phyloP scores from a whole-genome alignment of 2,113 vertebrate genomes.

The zebrafish (Danio rerio) region DNA sequence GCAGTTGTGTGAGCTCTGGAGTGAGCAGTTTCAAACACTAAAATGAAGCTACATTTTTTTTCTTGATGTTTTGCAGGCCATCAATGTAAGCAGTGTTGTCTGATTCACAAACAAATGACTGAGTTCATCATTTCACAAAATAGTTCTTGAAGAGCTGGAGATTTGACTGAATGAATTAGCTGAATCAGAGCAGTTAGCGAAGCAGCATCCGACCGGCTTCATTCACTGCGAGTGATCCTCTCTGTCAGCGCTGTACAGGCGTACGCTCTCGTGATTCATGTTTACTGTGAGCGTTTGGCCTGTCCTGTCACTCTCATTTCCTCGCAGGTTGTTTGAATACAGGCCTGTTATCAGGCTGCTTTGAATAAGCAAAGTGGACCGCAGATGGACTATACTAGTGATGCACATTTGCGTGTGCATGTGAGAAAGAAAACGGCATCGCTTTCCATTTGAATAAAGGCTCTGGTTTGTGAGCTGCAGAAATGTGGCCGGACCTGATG shows the following conservation, averaged over 20 bases:
- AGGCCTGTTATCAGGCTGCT: constrained; percentile 55
- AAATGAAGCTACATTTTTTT: background rate
- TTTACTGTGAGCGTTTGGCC: background rate
- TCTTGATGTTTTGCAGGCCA: background rate
- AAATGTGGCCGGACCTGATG: constrained; percentile 66
- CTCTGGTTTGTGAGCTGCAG: constrained; percentile 27
- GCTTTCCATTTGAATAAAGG: constrained; percentile 59
- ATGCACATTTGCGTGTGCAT: constrained; percentile 65
- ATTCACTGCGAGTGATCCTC: background rate
- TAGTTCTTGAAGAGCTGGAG: background rate
- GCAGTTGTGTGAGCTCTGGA: too few relatives aligned
- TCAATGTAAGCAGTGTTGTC: background rate
- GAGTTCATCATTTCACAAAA: background rate
- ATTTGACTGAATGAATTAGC: background rate
- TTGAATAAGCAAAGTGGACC: constrained; percentile 74
- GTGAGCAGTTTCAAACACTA: background rate
- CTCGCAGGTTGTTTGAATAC: constrained; percentile 47
- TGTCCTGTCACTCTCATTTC: constrained; percentile 37
- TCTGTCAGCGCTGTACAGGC: background rate
- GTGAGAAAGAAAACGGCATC: constrained; percentile 4
- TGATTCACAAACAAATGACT: background rate
- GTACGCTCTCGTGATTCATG: background rate
- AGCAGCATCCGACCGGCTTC: background rate
- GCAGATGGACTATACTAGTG: constrained; percentile 37
- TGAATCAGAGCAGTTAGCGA: background rate